phyloP scores from a whole-genome alignment of 1,140 invertebrate species.

The Lepeophtheirus salmonis region DNA sequence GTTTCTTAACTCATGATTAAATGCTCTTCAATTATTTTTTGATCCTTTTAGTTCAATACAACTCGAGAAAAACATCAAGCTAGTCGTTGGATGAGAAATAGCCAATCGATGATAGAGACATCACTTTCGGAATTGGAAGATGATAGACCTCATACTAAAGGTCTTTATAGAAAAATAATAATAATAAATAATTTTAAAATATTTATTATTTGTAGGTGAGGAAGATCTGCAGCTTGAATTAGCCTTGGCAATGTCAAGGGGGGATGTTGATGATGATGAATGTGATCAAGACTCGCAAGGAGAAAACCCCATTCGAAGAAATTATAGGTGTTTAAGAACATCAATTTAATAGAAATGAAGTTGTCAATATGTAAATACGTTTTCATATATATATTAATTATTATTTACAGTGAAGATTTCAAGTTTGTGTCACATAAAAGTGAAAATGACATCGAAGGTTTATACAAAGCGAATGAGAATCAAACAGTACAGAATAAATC shows the following conservation, averaged over 20 bases:
- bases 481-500: no score
- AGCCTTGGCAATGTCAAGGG: background rate
- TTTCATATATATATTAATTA: background rate
- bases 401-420: background rate
- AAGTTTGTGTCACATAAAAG: background rate
- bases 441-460: background rate
- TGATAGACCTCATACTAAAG: background rate
- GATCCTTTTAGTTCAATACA: background rate
- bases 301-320: background rate
- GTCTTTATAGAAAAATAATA: background rate
- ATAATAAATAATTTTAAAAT: background rate
- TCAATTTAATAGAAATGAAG: no score
- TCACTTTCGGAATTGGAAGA: background rate
- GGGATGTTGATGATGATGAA: background rate
- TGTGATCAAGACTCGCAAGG: background rate
- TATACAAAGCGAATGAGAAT: background rate
- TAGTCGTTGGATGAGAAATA: background rate
- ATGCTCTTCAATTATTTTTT: background rate
- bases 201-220: background rate
- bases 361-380: background rate
- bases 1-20: background rate
- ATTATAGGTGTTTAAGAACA: background rate
- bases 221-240: constrained; percentile 1
- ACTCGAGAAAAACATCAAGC: background rate
- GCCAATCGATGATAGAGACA: background rate